These are phyloP conservation scores for Pangasius mekongensis DNA, from an alignment of 2,797 vertebrate species.

Conservation along the genomic window DNA sequence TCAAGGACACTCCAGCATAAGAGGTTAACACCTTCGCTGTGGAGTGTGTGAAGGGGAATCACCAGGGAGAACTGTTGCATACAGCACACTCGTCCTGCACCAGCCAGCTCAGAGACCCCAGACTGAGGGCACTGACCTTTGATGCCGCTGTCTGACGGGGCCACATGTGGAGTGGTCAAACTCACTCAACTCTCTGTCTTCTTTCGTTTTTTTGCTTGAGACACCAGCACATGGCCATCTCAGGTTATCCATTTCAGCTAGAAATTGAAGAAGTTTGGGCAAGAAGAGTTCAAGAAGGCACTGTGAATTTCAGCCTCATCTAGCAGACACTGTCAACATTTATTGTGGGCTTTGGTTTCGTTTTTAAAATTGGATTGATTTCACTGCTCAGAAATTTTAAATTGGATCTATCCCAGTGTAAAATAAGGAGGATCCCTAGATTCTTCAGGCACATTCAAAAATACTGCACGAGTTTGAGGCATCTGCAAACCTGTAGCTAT, in stretches of 20 bases:
- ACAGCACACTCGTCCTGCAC: conserved; percentile 30
- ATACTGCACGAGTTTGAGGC: background rate
- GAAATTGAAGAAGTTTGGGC: conserved; percentile 26
- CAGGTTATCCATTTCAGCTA: conserved; percentile 12
- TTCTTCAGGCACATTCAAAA: background rate
- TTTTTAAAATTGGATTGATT: conserved; percentile 12
- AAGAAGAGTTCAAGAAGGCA: conserved; percentile 19
- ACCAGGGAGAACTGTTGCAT: conserved; percentile 47
- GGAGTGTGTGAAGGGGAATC: conserved; percentile 45
- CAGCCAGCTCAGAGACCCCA: conserved; percentile 39
- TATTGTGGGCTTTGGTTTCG: background rate
- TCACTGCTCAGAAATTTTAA: background rate
- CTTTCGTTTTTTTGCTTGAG: conserved; percentile 2
- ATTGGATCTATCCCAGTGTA: background rate
- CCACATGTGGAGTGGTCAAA: conserved; percentile 48
- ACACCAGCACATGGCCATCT: background rate
- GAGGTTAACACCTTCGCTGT: conserved; percentile 52
- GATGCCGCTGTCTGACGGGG: conserved; percentile 51
- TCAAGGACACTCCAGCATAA: conserved; percentile 58
- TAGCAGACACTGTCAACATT: background rate
- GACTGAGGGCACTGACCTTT: conserved; percentile 48
- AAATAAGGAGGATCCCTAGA: background rate
- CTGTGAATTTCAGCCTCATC: conserved; percentile 11
- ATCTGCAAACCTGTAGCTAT: background rate
- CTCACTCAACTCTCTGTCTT: conserved; percentile 24